Evolutionary conservation across 30 jellyfish, hydroid and myxozoan species (phyloP).

Genomic region (Cassiopea xamachana): DNA sequence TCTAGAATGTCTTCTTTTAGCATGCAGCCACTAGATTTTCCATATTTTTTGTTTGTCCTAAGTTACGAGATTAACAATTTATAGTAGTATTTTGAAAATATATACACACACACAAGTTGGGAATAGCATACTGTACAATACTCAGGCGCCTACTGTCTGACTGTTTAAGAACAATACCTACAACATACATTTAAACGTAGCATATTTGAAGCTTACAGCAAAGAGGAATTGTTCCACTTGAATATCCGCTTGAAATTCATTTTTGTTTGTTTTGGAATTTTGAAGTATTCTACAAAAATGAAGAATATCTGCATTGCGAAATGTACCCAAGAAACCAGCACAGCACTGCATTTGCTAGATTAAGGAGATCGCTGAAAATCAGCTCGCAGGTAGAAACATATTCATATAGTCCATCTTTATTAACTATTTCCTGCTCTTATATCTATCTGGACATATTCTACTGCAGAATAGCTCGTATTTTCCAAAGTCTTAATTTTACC

Average conservation of each 20-base stretch:
- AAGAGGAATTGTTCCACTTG: not conserved
- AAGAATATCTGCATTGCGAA: slow-evolving; percentile 56
- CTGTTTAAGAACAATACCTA: not conserved
- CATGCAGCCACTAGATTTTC: too few species aligned
- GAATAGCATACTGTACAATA: too few species aligned
- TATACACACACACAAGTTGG: too few species aligned
- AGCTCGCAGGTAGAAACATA: slow-evolving; percentile 24
- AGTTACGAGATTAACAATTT: too few species aligned
- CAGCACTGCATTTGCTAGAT: slow-evolving; percentile 39
- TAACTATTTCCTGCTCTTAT: not conserved
- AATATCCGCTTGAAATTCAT: not conserved
- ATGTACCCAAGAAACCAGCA: slow-evolving; percentile 49
- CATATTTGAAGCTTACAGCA: not conserved
- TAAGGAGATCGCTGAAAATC: slow-evolving; percentile 14
- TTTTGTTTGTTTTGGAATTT: not conserved
- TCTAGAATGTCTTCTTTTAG: too few species aligned
- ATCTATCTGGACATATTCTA: not conserved
- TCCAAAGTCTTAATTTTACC: too few species aligned
- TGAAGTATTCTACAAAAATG: not conserved
- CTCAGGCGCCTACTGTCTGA: too few species aligned
- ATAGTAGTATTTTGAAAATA: too few species aligned
- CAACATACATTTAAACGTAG: not conserved
- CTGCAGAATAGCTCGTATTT: too few species aligned
- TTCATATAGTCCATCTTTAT: not conserved
- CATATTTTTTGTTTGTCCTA: too few species aligned